A percentile compares a stretch with the other conserved stretches of the same genome.
These are phyloP conservation scores for Dusona sp. DNA, from an alignment of 2,888 invertebrate genomes.

Conservation along the genomic window DNA sequence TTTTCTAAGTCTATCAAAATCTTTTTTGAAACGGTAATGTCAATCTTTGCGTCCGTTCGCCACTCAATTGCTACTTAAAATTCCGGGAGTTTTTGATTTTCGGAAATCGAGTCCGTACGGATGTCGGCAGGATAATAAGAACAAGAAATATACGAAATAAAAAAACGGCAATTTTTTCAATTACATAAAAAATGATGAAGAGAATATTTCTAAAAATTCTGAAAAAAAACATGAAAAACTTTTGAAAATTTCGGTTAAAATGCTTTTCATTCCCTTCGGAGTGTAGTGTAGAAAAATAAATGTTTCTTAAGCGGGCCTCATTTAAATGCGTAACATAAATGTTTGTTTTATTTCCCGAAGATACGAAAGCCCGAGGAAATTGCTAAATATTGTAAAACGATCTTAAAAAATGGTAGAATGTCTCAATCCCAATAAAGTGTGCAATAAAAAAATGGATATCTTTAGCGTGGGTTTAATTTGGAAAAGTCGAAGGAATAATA, in stretches of 20 bases:
- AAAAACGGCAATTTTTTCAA: neutral
- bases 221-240: neutral
- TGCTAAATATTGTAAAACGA: neutral
- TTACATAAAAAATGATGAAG: too few relatives aligned
- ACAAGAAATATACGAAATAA: neutral
- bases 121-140: neutral
- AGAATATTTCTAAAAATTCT: neutral
- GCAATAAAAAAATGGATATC: neutral
- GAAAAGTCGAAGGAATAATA: constrained; percentile 14
- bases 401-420: neutral
- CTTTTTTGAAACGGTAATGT: neutral
- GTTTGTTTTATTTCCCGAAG: neutral
- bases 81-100: neutral
- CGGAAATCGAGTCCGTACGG: neutral
- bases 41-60: neutral
- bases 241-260: neutral
- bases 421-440: neutral
- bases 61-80: neutral
- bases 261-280: neutral
- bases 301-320: neutral
- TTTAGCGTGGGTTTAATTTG: neutral
- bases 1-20: neutral
- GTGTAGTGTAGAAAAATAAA: neutral
- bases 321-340: neutral
- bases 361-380: neutral